Percentiles rank a stretch among this genome's conserved stretches.
These are phyloP conservation scores for Alces alces DNA, from an alignment of 2,113 vertebrate species.

Conservation along the genomic window DNA sequence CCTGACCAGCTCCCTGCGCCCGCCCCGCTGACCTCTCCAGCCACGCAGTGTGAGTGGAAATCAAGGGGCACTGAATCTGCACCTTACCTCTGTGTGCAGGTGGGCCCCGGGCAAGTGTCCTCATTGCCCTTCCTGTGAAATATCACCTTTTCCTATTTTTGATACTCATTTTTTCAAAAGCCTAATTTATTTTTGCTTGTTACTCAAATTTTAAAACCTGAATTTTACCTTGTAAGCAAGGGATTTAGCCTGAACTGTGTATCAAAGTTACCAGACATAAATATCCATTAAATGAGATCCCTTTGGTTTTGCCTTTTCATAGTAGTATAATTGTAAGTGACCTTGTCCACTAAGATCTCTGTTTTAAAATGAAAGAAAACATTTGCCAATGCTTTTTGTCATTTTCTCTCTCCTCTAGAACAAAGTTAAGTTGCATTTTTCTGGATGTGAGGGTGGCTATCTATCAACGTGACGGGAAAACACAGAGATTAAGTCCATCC, in stretches of 20 bases:
- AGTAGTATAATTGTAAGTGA: background rate
- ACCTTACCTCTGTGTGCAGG: background rate
- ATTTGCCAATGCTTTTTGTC: background rate
- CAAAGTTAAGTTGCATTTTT: background rate
- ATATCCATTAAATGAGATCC: slow-evolving; percentile 15
- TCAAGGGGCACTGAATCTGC: too few relatives aligned
- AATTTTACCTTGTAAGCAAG: slow-evolving; percentile 4
- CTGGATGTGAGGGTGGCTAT: background rate
- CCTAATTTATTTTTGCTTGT: slow-evolving; percentile 4
- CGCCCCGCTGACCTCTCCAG: background rate
- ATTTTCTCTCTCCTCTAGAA: background rate
- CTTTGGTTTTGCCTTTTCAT: background rate
- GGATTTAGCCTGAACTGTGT: background rate
- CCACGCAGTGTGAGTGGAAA: too few relatives aligned
- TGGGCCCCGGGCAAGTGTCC: background rate
- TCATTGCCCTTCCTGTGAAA: background rate
- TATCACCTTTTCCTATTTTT: background rate
- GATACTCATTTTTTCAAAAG: background rate
- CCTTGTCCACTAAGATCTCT: background rate
- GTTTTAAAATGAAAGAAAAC: slow-evolving; percentile 5
- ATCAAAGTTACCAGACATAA: background rate
- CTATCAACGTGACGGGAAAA: background rate
- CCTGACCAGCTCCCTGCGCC: background rate
- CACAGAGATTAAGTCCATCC: background rate
- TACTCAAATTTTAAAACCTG: background rate